Base-by-base conservation (phyloP, 2,797 vertebrate species). In the Thamnophis elegans region DNA sequence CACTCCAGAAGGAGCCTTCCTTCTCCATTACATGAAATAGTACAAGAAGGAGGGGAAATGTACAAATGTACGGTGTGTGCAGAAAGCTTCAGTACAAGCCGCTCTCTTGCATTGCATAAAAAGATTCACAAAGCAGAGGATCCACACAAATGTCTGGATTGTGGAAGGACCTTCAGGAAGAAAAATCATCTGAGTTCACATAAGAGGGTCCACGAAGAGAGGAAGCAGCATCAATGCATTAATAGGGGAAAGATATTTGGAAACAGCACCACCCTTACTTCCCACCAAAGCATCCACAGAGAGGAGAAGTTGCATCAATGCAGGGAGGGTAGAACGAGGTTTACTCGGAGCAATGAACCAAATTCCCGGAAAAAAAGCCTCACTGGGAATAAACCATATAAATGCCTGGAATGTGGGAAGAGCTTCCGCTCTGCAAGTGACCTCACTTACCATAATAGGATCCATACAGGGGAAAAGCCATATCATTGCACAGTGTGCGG, bases 281-380 rank as follows among this genome's bases (percentile, higher is more conserved):
- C 65, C 65, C 65, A 73, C 18, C n/a, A 68, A 32, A 68, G 14
- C 14, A 18, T 32, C 65, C 65, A 68, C 14, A 8, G 14, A 32
- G 65, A 36, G 6, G n/a, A 8, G 6, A 36, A 0, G 1, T 18
- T 9, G 7, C 0, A 36, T 36, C 14, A 1, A 36, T 0, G 7
- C 65, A 73, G 7, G 7, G 6, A 36, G 7, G 16, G 16, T 18
- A 36, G 65, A 73, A 73, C 0, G 2, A 73, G 14, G n/a, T 3
- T 73, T 73, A 73, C 65, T 18, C 6, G 0, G n/a, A 36, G n/a
- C n/a, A 73, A 73, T n/a, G 6, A 3, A 73, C n/a, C 0, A 0
- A 73, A 36, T 73, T 73, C n/a, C 65, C 6, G 0, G n/a, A 18
- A 32, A 32, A 73, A 73, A 32, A 36, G n/a, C n/a, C n/a, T 0